Evolutionary conservation across 2,113 vertebrate genomes (phyloP).

Genomic region (Cryptoleucopteryx plumbea): DNA sequence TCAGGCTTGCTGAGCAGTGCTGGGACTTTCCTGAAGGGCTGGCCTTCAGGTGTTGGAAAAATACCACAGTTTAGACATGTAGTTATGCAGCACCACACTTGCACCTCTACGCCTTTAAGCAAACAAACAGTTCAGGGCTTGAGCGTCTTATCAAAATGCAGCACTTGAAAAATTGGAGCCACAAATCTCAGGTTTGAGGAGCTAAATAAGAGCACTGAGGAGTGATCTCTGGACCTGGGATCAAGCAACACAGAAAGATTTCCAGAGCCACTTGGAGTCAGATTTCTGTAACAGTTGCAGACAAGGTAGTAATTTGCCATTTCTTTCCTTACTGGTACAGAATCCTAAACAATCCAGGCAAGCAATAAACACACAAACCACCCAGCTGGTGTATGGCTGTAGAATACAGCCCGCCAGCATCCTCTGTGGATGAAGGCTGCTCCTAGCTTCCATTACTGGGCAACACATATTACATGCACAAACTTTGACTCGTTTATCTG

Average conservation of each 20-base stretch:
- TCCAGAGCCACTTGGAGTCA: neutral
- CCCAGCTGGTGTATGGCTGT: neutral
- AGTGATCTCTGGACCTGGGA: neutral
- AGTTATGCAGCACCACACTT: neutral
- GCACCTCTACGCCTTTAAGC: neutral
- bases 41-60: neutral
- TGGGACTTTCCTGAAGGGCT: neutral
- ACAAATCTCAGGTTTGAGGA: neutral
- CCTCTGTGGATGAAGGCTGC: neutral
- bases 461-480: neutral
- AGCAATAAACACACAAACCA: neutral
- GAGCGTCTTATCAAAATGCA: neutral
- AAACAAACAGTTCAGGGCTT: neutral
- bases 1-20: neutral
- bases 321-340: neutral
- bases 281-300: neutral
- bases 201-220: neutral
- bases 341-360: neutral
- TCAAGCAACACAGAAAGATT: neutral
- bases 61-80: accelerated
- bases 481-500: neutral
- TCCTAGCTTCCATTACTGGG: neutral
- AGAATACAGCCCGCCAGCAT: neutral
- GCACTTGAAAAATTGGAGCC: neutral
- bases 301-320: neutral